A percentile compares a stretch with the other conserved stretches of the same genome.
phyloP scores from a whole-genome alignment of 2,113 vertebrate genomes.

The Strix uralensis region DNA sequence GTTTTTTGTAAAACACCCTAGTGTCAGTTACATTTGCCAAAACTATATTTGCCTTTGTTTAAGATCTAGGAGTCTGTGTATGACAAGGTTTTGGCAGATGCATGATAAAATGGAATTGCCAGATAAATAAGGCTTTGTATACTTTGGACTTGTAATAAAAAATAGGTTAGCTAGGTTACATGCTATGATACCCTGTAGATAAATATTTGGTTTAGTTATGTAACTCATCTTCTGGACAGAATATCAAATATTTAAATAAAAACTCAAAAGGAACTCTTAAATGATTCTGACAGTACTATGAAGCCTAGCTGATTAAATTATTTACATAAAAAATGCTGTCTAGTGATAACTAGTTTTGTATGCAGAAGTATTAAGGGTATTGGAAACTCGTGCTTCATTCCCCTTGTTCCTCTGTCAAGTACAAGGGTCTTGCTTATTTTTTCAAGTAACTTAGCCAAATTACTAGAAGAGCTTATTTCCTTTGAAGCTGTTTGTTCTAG shows the following conservation, averaged over 20 bases:
- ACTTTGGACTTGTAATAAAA: not conserved
- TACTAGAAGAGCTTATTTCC: not conserved
- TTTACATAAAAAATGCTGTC: not conserved
- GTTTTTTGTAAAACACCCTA: not conserved
- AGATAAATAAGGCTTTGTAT: not conserved
- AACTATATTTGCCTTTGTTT: slow-evolving; percentile 9
- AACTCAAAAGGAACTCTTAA: not conserved
- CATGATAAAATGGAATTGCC: not conserved
- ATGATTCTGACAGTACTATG: not conserved
- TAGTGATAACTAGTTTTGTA: not conserved
- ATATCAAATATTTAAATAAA: not conserved
- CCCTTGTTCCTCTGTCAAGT: not conserved
- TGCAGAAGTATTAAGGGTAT: not conserved
- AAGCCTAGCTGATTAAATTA: not conserved
- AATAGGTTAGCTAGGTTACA: not conserved
- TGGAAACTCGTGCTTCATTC: not conserved
- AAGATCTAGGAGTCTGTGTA: not conserved
- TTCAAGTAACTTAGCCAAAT: not conserved
- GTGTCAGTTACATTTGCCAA: not conserved
- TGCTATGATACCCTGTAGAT: not conserved
- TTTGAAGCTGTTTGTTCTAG: not conserved
- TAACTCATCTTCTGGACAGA: not conserved
- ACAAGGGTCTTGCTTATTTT: not conserved
- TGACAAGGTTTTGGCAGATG: not conserved
- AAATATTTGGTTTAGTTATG: not conserved